Evolutionary conservation across 1,140 invertebrate species (phyloP).

Genomic region (Papilio polytes): DNA sequence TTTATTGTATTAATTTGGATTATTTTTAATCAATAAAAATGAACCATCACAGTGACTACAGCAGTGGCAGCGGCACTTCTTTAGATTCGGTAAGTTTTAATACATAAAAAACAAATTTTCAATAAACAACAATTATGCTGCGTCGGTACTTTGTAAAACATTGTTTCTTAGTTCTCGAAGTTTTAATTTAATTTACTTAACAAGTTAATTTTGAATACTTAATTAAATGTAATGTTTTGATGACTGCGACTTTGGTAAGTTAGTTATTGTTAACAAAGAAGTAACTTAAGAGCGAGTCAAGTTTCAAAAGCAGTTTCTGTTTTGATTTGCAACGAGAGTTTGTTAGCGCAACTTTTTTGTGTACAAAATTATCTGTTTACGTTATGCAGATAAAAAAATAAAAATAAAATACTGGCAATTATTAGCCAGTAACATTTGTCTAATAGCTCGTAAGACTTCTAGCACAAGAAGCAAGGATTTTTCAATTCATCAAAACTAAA

Average conservation of each 20-base stretch:
- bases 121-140: not conserved
- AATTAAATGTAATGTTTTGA: not conserved
- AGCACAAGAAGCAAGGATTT: no score
- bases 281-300: not conserved
- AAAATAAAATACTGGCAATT: no score
- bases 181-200: not conserved
- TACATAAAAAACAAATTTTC: constrained; percentile 2
- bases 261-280: not conserved
- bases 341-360: not conserved
- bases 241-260: not conserved
- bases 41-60: constrained; percentile 53
- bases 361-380: no score
- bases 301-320: not conserved
- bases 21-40: constrained; percentile 36
- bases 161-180: not conserved
- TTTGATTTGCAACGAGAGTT: not conserved
- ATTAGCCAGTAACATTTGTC: no score
- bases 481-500: no score
- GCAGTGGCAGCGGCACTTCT: constrained; percentile 53
- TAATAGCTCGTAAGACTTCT: no score
- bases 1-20: not conserved
- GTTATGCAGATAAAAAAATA: no score
- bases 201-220: not conserved
- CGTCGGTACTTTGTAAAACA: constrained; percentile 14
- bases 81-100: constrained; percentile 56